Evolutionary conservation across 2,888 invertebrate genomes (phyloP).

Genomic region (Caenorhabditis macrosperma): DNA sequence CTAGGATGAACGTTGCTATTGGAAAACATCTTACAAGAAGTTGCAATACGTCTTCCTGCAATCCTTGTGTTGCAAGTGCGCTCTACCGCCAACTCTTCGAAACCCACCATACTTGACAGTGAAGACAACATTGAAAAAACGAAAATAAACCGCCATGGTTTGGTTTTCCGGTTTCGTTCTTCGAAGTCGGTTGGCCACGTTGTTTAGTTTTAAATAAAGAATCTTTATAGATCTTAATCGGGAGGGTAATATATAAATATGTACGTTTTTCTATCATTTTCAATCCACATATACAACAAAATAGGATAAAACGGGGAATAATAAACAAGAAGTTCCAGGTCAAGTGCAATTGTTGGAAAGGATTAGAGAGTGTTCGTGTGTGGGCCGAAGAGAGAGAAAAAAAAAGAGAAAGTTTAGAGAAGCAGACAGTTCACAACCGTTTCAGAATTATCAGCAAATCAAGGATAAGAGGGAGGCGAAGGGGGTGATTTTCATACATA

Average conservation of each 20-base stretch:
- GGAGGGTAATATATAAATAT: slow-evolving; percentile 1
- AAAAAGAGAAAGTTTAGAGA: slow-evolving; percentile 5
- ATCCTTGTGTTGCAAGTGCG: not conserved
- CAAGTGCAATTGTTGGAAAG: not conserved
- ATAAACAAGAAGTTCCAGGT: not conserved
- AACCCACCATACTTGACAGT: slow-evolving; percentile 20
- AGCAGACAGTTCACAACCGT: slow-evolving; percentile 55
- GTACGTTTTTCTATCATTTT: slow-evolving; percentile 5
- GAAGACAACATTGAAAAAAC: slow-evolving; percentile 12
- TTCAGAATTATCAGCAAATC: slow-evolving; percentile 44
- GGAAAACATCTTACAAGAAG: slow-evolving; percentile 48
- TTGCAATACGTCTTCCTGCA: slow-evolving; percentile 43
- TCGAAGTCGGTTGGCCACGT: too few relatives aligned
- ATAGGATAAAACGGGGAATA: slow-evolving; percentile 2
- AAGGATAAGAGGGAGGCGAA: not conserved
- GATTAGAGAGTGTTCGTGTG: not conserved
- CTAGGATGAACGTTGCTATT: slow-evolving; percentile 37
- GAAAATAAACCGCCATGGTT: not conserved
- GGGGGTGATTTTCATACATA: not conserved
- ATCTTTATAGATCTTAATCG: slow-evolving; percentile 27
- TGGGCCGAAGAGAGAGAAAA: not conserved
- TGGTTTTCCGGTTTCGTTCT: not conserved
- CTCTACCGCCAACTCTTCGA: too few relatives aligned
- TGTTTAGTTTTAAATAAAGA: not conserved
- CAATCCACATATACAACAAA: slow-evolving; percentile 28